Percentiles rank a stretch among this genome's conserved stretches.
Evolutionary conservation across 2,888 invertebrate genomes (phyloP).

Genomic region (Myopa tessellatipennis): DNA sequence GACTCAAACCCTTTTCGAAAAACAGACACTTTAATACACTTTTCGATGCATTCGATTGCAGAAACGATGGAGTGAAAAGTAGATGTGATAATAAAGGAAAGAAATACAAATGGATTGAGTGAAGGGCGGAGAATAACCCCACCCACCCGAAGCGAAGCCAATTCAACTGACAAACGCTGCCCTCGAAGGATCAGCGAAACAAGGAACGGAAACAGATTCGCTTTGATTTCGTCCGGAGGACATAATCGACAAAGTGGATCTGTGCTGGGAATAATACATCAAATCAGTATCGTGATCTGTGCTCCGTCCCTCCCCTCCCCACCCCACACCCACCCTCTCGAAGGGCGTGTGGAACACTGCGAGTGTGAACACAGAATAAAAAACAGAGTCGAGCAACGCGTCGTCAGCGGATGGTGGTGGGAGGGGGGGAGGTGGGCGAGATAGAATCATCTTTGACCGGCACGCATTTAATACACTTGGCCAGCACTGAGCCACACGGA

Average conservation of each 20-base stretch:
- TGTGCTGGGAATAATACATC: constrained; percentile 59
- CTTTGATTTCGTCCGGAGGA: constrained; percentile 54
- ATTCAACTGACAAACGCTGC: background rate
- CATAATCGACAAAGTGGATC: constrained; percentile 59
- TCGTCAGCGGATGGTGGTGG: background rate
- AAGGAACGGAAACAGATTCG: background rate
- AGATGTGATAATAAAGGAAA: background rate
- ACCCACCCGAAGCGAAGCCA: background rate
- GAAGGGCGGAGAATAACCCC: background rate
- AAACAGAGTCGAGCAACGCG: background rate
- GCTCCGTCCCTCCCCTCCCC: background rate
- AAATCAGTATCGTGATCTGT: constrained; percentile 34
- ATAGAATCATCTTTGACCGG: background rate
- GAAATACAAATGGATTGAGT: background rate
- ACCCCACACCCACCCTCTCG: background rate
- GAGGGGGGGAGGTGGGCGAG: background rate
- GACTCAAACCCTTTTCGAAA: background rate
- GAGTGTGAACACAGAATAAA: background rate
- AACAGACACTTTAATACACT: background rate
- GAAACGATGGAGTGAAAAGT: background rate
- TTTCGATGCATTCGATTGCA: background rate
- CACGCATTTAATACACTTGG: background rate
- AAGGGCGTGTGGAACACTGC: background rate
- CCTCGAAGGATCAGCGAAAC: background rate
- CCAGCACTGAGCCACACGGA: background rate